These are phyloP conservation scores for Drosophila niveifrons DNA, from an alignment of 2,888 invertebrate species.

Conservation along the genomic window DNA sequence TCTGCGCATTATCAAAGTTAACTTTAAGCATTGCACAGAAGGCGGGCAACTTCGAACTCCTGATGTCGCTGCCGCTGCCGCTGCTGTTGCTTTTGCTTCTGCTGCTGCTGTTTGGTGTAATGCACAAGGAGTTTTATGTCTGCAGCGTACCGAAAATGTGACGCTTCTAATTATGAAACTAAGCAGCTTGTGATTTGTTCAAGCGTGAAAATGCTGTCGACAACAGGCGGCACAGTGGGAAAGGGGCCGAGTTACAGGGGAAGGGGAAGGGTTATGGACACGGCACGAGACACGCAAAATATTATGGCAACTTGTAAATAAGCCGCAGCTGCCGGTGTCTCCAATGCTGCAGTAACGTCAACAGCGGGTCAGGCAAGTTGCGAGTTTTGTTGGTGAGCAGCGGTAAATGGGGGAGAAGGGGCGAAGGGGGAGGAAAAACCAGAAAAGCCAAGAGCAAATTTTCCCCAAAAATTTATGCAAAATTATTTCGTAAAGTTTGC, in stretches of 20 bases:
- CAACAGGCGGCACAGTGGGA: slow-evolving; percentile 60
- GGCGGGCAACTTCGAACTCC: slow-evolving; percentile 28
- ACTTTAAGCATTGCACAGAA: slow-evolving; percentile 42
- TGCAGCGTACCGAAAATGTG: slow-evolving; percentile 72
- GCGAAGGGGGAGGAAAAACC: slow-evolving; percentile 41
- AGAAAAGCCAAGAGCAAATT: slow-evolving; percentile 77
- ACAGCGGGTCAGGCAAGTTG: slow-evolving; percentile 23
- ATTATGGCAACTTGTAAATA: slow-evolving; percentile 81
- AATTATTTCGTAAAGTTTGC: slow-evolving; percentile 81
- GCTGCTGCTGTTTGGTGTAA: slow-evolving; percentile 63
- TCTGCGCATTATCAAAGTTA: slow-evolving; percentile 32
- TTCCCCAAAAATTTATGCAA: slow-evolving; percentile 81
- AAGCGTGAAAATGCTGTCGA: slow-evolving; percentile 81
- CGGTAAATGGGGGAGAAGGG: not conserved
- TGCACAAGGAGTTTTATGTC: slow-evolving; percentile 72
- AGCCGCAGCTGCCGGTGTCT: slow-evolving; percentile 72
- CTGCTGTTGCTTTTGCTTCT: slow-evolving; percentile 36
- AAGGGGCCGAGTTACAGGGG: not conserved
- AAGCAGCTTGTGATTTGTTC: slow-evolving; percentile 82
- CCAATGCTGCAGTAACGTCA: slow-evolving; percentile 33
- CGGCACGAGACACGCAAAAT: slow-evolving; percentile 71
- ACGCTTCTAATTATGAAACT: slow-evolving; percentile 81
- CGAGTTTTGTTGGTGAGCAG: no score
- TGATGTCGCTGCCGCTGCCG: slow-evolving; percentile 17
- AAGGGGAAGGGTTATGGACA: slow-evolving; percentile 28